These are phyloP conservation scores for Drosophila tristis DNA, from an alignment of 1,140 invertebrate species.

Conservation along the genomic window DNA sequence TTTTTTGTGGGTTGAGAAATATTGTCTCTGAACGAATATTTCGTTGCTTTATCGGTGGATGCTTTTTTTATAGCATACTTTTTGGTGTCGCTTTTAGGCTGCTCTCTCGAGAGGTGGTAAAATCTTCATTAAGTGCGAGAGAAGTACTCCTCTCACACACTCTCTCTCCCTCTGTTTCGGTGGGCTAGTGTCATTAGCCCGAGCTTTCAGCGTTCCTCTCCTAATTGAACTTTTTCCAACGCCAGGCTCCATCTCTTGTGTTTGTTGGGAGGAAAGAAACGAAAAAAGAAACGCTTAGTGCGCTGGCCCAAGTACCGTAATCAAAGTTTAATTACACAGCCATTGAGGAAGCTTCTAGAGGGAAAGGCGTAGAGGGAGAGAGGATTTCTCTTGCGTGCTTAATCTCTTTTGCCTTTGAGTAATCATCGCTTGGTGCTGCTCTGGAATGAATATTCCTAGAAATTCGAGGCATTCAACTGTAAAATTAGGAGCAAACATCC, in stretches of 20 bases:
- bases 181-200: conserved; percentile 65
- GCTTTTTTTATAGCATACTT: conserved; percentile 14
- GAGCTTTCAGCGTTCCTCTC: conserved; percentile 20
- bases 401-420: conserved; percentile 70
- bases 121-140: conserved; percentile 11
- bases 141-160: neutral
- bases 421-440: conserved; percentile 60
- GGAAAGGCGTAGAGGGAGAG: conserved; percentile 11
- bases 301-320: conserved; percentile 76
- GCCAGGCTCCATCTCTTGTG: neutral
- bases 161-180: neutral
- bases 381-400: conserved; percentile 55
- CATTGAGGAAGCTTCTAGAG: conserved; percentile 59
- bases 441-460: conserved; percentile 9
- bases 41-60: too few species aligned
- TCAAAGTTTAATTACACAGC: conserved; percentile 81
- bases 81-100: neutral
- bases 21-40: neutral
- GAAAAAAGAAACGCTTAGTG: conserved; percentile 63
- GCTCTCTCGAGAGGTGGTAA: conserved; percentile 18
- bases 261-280: conserved; percentile 1
- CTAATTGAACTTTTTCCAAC: conserved; percentile 34
- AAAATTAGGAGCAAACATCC: conserved; percentile 60
- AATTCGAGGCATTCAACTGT: conserved; percentile 68
- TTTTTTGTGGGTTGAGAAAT: neutral